phyloP scores from a whole-genome alignment of 2,797 vertebrate species.

The Bryconaethiops microstoma region DNA sequence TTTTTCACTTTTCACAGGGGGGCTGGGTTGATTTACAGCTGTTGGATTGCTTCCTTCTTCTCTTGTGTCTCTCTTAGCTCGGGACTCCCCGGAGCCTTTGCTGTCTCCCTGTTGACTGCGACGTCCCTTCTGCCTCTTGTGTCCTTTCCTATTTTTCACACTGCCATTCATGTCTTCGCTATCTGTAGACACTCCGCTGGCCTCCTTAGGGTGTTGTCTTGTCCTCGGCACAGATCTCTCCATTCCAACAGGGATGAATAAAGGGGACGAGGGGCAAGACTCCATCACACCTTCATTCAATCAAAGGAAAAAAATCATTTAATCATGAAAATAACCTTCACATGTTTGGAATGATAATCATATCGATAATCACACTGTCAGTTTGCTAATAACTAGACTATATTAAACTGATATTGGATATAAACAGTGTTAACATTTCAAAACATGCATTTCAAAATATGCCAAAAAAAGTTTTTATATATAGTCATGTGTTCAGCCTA shows the following conservation, averaged over 20 bases:
- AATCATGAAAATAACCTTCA: too few relatives aligned
- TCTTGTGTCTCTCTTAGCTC: conserved; percentile 30
- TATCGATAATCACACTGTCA: too few relatives aligned
- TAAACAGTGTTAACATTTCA: too few relatives aligned
- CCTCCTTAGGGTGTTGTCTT: conserved; percentile 63
- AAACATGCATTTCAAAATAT: too few relatives aligned
- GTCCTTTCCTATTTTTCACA: conserved; percentile 62
- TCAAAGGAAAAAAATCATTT: too few relatives aligned
- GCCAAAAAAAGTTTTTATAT: too few relatives aligned
- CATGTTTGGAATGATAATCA: too few relatives aligned
- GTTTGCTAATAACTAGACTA: too few relatives aligned
- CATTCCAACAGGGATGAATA: conserved; percentile 75
- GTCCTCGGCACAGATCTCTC: conserved; percentile 59
- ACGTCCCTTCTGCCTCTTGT: conserved; percentile 65
- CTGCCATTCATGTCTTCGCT: conserved; percentile 64
- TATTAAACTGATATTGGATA: too few relatives aligned
- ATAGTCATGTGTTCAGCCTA: too few relatives aligned
- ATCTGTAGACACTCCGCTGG: conserved; percentile 67
- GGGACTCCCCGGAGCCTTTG: conserved; percentile 44
- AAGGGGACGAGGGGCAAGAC: conserved; percentile 73
- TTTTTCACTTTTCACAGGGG: conserved; percentile 31
- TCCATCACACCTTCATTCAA: conserved; percentile 56
- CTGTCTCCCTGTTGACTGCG: conserved; percentile 46
- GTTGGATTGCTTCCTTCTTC: conserved; percentile 35
- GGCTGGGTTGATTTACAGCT: conserved; percentile 11